Conservation (phyloP, 2,888 invertebrate genomes). For the Thecophora atra region DNA sequence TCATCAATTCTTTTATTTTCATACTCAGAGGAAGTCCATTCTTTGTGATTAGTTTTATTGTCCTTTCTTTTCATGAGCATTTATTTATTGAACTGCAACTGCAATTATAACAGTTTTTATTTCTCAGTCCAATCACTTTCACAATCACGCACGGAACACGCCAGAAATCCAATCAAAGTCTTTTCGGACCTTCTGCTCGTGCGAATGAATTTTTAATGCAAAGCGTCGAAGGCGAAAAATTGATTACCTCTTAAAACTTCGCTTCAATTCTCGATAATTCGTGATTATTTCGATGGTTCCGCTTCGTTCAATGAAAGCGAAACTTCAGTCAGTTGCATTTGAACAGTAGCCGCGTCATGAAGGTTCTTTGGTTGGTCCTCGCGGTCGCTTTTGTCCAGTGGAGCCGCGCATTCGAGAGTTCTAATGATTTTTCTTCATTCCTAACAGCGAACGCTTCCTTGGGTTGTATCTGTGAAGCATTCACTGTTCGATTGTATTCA, state of each 20-base stretch:
- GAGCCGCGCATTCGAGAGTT: slow-evolving; percentile 32
- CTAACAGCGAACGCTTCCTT: slow-evolving; percentile 78
- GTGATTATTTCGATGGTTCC: neutral
- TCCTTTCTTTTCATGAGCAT: neutral
- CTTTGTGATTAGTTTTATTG: slow-evolving; percentile 19
- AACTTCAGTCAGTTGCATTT: slow-evolving; percentile 18
- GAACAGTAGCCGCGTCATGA: slow-evolving; percentile 11
- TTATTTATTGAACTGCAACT: too few relatives aligned
- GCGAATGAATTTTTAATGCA: slow-evolving; percentile 1
- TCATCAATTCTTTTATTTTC: too few relatives aligned
- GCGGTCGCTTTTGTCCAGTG: neutral
- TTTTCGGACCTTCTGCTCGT: slow-evolving; percentile 7
- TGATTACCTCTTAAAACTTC: slow-evolving; percentile 11
- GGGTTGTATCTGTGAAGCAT: slow-evolving; percentile 67
- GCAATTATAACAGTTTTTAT: slow-evolving; percentile 42
- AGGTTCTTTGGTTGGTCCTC: neutral
- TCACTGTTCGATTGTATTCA: neutral
- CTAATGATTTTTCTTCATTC: slow-evolving; percentile 76
- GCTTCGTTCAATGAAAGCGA: neutral
- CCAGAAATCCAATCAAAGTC: slow-evolving; percentile 57
- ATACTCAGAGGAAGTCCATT: too few relatives aligned
- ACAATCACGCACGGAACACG: slow-evolving; percentile 44
- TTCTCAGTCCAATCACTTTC: neutral
- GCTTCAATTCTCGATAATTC: neutral
- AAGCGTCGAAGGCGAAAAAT: neutral